These are phyloP conservation scores for Austrolebias charrua DNA, from an alignment of 2,797 vertebrate species.

Conservation along the genomic window DNA sequence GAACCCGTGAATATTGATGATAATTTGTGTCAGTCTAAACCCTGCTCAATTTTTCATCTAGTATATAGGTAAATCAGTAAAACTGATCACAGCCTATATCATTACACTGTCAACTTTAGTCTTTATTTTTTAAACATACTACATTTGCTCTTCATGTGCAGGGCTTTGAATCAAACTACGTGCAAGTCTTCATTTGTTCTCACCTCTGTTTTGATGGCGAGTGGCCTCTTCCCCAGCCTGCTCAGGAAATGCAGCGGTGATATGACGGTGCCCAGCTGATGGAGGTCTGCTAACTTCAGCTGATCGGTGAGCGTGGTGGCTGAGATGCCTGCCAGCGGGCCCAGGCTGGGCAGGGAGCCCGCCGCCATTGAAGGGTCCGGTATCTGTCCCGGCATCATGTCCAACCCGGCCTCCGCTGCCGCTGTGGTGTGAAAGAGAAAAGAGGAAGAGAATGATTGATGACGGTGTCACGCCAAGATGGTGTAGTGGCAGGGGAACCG, in stretches of 20 bases:
- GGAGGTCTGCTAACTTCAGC: slow-evolving; percentile 89
- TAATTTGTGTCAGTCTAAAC: no score
- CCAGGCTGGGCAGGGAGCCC: slow-evolving; percentile 87
- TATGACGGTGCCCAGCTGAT: slow-evolving; percentile 88
- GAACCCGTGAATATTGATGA: no score
- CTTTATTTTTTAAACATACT: no score
- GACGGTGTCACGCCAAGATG: no score
- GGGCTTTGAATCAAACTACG: no score
- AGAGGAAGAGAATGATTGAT: background rate
- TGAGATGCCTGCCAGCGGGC: slow-evolving; percentile 87
- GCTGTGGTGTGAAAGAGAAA: slow-evolving; percentile 33
- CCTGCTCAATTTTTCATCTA: no score
- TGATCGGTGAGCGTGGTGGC: slow-evolving; percentile 89
- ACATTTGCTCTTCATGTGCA: no score
- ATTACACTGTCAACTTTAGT: no score
- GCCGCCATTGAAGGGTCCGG: slow-evolving; percentile 91
- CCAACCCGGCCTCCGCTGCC: slow-evolving; percentile 74
- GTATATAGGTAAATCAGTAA: no score
- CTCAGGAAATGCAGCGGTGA: slow-evolving; percentile 90
- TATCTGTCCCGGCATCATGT: slow-evolving; percentile 98
- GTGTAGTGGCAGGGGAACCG: no score
- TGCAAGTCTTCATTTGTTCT: slow-evolving; percentile 39
- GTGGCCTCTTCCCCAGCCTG: slow-evolving; percentile 88
- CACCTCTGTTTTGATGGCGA: slow-evolving; percentile 91
- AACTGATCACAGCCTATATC: no score